Evolutionary conservation across 1,140 invertebrate species (phyloP).

Genomic region (Trinorchestia longiramus): DNA sequence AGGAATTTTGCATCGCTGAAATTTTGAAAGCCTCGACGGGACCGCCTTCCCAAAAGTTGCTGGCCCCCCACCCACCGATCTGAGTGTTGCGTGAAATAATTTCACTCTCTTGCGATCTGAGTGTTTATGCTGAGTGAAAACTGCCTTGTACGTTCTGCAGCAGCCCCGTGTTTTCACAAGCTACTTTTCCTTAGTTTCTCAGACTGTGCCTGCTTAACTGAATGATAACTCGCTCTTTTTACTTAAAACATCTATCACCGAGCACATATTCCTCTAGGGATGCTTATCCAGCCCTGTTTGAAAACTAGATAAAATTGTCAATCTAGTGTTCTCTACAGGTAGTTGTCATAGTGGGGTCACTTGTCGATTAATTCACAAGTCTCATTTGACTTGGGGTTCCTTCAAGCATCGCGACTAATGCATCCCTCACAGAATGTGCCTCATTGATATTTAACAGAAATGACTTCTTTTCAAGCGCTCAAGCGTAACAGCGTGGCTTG

Average conservation of each 20-base stretch:
- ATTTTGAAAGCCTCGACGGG: background rate
- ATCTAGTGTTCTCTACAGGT: background rate
- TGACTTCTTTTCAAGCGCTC: background rate
- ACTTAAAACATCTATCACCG: background rate
- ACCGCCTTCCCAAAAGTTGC: slow-evolving; percentile 20
- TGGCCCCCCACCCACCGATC: slow-evolving; percentile 20
- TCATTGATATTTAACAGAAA: background rate
- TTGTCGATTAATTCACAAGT: too few relatives aligned
- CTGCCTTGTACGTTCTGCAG: background rate
- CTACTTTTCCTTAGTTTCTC: background rate
- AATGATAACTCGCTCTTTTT: background rate
- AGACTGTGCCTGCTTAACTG: background rate
- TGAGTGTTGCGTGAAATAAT: too few relatives aligned
- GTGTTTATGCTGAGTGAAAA: background rate
- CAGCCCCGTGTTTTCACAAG: background rate
- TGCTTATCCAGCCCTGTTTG: background rate
- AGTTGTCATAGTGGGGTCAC: background rate
- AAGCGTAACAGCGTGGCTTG: background rate
- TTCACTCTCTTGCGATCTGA: slow-evolving; percentile 11
- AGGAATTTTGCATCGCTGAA: background rate
- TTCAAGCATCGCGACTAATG: background rate
- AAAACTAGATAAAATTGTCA: background rate
- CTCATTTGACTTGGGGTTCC: background rate
- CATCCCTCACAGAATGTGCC: background rate
- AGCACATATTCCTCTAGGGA: background rate